Conservation (phyloP, 1,140 invertebrate species). For the Fopius arisanus region DNA sequence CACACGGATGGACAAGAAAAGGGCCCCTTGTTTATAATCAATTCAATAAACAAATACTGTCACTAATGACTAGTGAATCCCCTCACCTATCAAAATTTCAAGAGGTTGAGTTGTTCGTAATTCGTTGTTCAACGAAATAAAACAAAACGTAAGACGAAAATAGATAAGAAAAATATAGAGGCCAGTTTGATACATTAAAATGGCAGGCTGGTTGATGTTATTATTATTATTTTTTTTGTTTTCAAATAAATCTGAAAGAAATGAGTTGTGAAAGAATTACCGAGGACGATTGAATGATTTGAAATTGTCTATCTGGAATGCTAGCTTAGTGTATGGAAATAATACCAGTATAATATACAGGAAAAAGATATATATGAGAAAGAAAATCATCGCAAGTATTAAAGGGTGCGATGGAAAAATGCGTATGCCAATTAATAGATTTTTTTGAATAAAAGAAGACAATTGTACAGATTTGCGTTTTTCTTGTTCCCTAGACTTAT, state of each 20-base stretch:
- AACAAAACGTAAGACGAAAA: not conserved
- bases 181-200: not conserved
- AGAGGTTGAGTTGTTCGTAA: not conserved
- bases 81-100: not conserved
- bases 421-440: slow-evolving; percentile 43
- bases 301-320: not conserved
- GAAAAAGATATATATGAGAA: slow-evolving; percentile 9
- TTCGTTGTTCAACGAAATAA: no score
- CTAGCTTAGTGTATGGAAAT: not conserved
- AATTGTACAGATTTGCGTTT: slow-evolving; percentile 47
- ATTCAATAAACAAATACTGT: not conserved
- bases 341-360: not conserved
- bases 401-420: slow-evolving; percentile 29
- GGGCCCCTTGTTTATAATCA: not conserved
- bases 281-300: not conserved
- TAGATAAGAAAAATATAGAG: not conserved
- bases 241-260: slow-evolving; percentile 8
- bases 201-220: not conserved
- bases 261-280: not conserved
- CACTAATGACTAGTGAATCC: not conserved
- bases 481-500: slow-evolving; percentile 15
- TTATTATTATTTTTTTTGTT: not conserved
- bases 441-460: slow-evolving; percentile 39
- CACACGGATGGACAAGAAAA: not conserved
- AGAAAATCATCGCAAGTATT: not conserved